Evolutionary conservation across 2,797 vertebrate species (phyloP).

Genomic region (Jordanella pulchra): DNA sequence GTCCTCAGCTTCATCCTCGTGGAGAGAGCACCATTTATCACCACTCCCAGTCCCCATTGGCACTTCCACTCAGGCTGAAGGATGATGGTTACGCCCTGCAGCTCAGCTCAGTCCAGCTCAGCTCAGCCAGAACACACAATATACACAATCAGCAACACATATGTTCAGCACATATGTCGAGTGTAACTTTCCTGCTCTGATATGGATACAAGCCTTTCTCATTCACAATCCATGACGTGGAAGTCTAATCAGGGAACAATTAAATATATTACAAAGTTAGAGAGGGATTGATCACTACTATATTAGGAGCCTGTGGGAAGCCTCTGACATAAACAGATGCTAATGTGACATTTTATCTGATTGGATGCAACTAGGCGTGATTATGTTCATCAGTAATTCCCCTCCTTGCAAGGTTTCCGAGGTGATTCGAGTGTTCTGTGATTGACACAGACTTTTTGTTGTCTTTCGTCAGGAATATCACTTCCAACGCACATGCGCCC

Average conservation of each 20-base stretch:
- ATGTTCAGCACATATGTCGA: constrained; percentile 4
- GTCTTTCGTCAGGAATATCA: constrained; percentile 32
- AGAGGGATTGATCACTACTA: constrained; percentile 32
- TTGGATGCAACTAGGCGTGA: constrained; percentile 29
- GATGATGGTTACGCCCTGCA: constrained; percentile 50
- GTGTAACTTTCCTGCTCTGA: constrained; percentile 19
- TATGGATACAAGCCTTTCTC: constrained; percentile 22
- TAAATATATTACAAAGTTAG: constrained; percentile 20
- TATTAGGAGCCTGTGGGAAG: constrained; percentile 22
- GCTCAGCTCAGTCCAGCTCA: constrained; percentile 29
- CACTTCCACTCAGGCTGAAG: constrained; percentile 58
- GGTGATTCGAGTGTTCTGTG: constrained; percentile 31
- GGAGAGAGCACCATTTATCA: constrained; percentile 63
- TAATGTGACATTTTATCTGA: constrained; percentile 59
- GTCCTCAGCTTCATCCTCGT: constrained; percentile 49
- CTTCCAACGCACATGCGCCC: constrained; percentile 33
- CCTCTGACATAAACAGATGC: constrained; percentile 35
- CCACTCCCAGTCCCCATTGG: constrained; percentile 46
- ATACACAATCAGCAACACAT: constrained; percentile 19
- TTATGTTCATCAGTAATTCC: constrained; percentile 37
- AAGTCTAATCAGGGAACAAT: constrained; percentile 27
- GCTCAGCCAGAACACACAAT: constrained; percentile 13
- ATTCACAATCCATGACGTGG: constrained; percentile 21
- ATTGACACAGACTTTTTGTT: constrained; percentile 33
- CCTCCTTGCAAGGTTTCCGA: constrained; percentile 24